Conservation (phyloP, 2,888 invertebrate genomes). For the Andrena praecox region DNA sequence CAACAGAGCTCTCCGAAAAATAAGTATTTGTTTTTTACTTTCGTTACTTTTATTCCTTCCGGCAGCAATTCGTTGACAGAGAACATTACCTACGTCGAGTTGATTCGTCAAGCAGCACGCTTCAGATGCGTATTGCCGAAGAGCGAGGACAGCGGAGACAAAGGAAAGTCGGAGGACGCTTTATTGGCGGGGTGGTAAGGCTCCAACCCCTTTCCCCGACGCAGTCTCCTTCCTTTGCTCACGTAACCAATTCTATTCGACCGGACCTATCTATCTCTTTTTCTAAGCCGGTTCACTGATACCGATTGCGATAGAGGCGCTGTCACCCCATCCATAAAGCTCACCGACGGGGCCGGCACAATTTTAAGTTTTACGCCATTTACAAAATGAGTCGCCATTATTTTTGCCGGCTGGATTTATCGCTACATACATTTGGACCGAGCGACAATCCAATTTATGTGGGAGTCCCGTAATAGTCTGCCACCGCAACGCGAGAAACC, state of each 20-base stretch:
- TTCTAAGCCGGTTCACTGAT: slow-evolving; percentile 66
- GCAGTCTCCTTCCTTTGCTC: slow-evolving; percentile 63
- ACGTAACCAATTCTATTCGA: slow-evolving; percentile 66
- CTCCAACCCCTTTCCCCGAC: slow-evolving; percentile 3
- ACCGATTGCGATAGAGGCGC: slow-evolving; percentile 73
- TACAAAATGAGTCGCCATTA: slow-evolving; percentile 85
- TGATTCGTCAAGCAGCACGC: slow-evolving; percentile 54
- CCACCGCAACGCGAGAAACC: slow-evolving; percentile 81
- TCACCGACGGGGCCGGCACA: slow-evolving; percentile 74
- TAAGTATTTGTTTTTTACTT: not conserved
- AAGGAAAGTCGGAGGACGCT: slow-evolving; percentile 41
- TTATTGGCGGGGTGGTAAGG: slow-evolving; percentile 48
- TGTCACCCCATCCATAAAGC: slow-evolving; percentile 76
- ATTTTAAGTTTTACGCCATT: slow-evolving; percentile 84
- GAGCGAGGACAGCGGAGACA: slow-evolving; percentile 29
- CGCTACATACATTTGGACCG: slow-evolving; percentile 82
- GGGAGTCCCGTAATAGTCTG: slow-evolving; percentile 83
- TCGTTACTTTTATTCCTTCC: too few relatives aligned
- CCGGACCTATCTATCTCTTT: slow-evolving; percentile 59
- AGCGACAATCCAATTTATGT: slow-evolving; percentile 83
- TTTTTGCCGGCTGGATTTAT: slow-evolving; percentile 83
- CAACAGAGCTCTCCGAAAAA: not conserved
- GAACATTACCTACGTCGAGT: slow-evolving; percentile 33
- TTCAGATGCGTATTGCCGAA: slow-evolving; percentile 79
- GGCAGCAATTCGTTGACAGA: not conserved